Percentiles rank a stretch among this genome's conserved stretches.
Conservation (phyloP, 1,140 invertebrate genomes). For the Drosophila equinoxialis region DNA sequence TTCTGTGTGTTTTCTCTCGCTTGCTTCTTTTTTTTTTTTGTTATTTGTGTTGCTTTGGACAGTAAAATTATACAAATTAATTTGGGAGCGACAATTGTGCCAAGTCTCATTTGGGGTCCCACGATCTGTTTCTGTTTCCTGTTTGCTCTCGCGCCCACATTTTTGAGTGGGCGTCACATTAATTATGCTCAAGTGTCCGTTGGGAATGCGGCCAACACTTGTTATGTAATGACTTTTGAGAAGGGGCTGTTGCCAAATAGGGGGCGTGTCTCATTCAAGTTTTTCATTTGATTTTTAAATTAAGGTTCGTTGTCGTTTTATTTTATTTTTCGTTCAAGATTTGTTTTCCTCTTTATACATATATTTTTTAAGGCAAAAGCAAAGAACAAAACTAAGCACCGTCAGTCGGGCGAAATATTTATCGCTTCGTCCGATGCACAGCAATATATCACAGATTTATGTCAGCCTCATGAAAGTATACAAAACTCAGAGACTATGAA, state of each 20-base stretch:
- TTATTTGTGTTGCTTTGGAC: slow-evolving; percentile 24
- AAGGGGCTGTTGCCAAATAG: slow-evolving; percentile 20
- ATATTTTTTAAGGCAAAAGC: slow-evolving; percentile 15
- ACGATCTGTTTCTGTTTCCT: slow-evolving; percentile 52
- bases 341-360: not conserved
- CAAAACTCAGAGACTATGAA: slow-evolving; percentile 28
- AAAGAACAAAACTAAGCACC: slow-evolving; percentile 44
- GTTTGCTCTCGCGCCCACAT: slow-evolving; percentile 22
- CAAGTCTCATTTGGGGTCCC: slow-evolving; percentile 38
- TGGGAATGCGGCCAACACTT: slow-evolving; percentile 80
- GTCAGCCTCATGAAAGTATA: slow-evolving; percentile 61
- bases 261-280: slow-evolving; percentile 34
- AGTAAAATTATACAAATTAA: slow-evolving; percentile 79
- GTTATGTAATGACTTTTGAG: slow-evolving; percentile 77
- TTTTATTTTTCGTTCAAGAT: slow-evolving; percentile 2
- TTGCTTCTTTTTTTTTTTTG: slow-evolving; percentile 35
- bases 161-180: slow-evolving; percentile 65
- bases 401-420: slow-evolving; percentile 51
- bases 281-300: slow-evolving; percentile 69
- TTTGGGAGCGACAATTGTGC: slow-evolving; percentile 75
- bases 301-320: not conserved
- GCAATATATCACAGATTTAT: slow-evolving; percentile 79
- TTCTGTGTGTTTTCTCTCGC: slow-evolving; percentile 1
- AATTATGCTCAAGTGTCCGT: slow-evolving; percentile 79
- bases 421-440: slow-evolving; percentile 51